These are phyloP conservation scores for Aldabrachelys gigantea DNA, from an alignment of 2,113 vertebrate species.

Conservation along the genomic window DNA sequence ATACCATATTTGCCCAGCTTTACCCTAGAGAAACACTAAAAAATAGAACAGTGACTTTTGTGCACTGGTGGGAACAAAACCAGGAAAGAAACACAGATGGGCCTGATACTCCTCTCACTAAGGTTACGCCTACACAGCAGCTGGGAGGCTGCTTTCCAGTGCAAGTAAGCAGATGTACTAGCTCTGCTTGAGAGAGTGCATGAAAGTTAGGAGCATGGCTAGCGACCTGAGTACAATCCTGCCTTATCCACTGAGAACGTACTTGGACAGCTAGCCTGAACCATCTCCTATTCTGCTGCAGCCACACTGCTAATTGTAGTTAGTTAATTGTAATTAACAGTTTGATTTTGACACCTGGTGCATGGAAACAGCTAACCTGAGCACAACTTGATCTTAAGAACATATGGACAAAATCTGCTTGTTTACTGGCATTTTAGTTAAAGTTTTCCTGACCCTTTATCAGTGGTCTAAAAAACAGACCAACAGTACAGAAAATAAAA, in stretches of 20 bases:
- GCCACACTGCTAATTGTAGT: no score
- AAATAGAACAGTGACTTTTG: neutral
- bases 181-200: neutral
- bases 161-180: neutral
- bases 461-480: constrained; percentile 67
- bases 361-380: constrained; percentile 38
- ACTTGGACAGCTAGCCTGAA: neutral
- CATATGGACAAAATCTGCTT: constrained; percentile 73
- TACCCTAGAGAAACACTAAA: neutral
- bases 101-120: neutral
- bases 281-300: neutral
- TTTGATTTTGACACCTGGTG: constrained; percentile 61
- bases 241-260: neutral
- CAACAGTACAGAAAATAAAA: neutral
- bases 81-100: neutral
- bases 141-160: neutral
- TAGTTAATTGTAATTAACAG: neutral
- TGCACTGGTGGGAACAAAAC: neutral
- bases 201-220: neutral
- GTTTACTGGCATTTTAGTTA: constrained; percentile 72
- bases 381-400: constrained; percentile 66
- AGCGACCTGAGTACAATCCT: neutral
- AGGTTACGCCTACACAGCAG: neutral
- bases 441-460: constrained; percentile 68
- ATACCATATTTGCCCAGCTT: neutral